Base-by-base conservation (phyloP, 2,797 vertebrate genomes). In the Novumbra hubbsi region DNA sequence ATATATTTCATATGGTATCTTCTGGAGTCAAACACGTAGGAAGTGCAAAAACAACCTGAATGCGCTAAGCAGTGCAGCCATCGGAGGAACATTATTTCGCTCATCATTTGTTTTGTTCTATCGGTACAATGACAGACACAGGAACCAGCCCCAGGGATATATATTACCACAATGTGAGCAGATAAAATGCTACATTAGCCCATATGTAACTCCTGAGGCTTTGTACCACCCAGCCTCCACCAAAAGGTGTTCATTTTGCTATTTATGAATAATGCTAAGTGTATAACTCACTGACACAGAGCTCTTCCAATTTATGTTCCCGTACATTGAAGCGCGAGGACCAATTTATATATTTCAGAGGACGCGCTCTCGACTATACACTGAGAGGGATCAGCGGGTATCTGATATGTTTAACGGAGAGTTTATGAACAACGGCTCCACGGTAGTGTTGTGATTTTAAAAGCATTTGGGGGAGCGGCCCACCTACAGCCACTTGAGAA, bases 241-340 rank as follows among this genome's bases (percentile, higher is more conserved):
- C 83, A 83, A 45, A 77, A 64, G 74, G 81, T 86, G 90, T 90
- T 93, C 90, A 91, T 93, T 90, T 89, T 75, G 85, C 75, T 80
- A 72, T 83, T 83, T 92, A 91, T 92, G 87, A 93, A 93, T 92
- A 93, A 93, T 89, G 90, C 90, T 92, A 93, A 93, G 89, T 91
- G 89, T 92, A 92, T 94, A 90, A 93, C 87, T 92, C 92, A 90
- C 83, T 92, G 91, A 93, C 92, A 91, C 85, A 91, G 89, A 88
- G 85, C 73, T 81, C 83, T 86, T 88, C 89, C 91, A 93, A 93
- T 92, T 93, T 94, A 92, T 93, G 92, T 91, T 90, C 88, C 85
- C 72, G 85, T 87, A 89, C 88, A 82, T 82, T 85, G 81, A 83
- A 90, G 88, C 88, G 85, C 71, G 81, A 86, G 88, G 73, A 86